Base-by-base conservation (phyloP, 2,797 vertebrate genomes). In the Eulemur mongoz region DNA sequence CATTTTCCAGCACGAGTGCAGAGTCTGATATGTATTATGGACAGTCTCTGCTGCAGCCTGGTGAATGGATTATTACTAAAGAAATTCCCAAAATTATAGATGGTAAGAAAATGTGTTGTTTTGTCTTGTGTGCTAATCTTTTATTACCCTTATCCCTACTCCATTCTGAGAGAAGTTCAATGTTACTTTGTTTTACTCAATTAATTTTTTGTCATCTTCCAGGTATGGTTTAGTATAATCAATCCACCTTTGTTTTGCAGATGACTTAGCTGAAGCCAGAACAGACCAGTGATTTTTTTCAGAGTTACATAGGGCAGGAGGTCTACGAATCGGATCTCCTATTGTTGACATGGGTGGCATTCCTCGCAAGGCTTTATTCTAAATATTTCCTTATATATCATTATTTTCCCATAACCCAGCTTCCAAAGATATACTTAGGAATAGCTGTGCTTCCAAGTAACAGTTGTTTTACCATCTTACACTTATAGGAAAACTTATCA, bases 11-110 rank as follows among this genome's bases (percentile, higher is more conserved):
- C 92, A 98, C 99, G 15, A 99, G 99, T 97, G 97, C 98, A 0
- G 99, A 99, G 93, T 98, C 98, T 4, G 99, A 99, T 97, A 99
- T 99, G 99, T 99, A 99, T 98, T 99, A 99, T 14, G 99, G 99
- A n/a, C 99, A 99, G 96, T 99, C 99, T 50, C 97, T 99, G 97
- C 98, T 99, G 30, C 99, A 99, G 70, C 99, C 99, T 25, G 99
- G 99, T 94, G 99, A 99, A 98, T 99, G 99, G 99, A 99, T 99
- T 91, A 98, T 99, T 94, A 99, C 99, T 13, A 99, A 99, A 98
- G 99, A 99, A 97, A 98, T 98, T 1, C 99, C 99, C 50, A 99
- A 99, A 98, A 97, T 98, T 97, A 97, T 99, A 82, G 99, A 99
- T 7, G 99, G 99, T 99, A 98, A 98, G 54, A 78, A 96, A 96